Percentiles rank a stretch among this genome's conserved stretches.
Evolutionary conservation across 2,888 invertebrate species (phyloP).

Genomic region (Acanthococcus lagerstroemiae): DNA sequence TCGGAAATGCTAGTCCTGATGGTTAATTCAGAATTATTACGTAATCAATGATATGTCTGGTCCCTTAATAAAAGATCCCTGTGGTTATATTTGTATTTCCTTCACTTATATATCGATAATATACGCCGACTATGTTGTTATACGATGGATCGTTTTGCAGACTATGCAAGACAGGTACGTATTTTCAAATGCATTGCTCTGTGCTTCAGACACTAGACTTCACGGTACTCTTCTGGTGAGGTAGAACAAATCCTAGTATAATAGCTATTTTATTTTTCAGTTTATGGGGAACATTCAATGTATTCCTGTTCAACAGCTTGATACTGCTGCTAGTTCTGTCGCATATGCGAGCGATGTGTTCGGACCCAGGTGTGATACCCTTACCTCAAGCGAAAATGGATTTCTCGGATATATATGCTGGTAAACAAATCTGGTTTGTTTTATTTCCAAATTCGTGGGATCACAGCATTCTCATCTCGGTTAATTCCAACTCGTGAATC

Average conservation of each 20-base stretch:
- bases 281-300: slow-evolving; percentile 72
- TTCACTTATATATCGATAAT: slow-evolving; percentile 69
- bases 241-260: not conserved
- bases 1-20: no score
- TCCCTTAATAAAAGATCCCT: slow-evolving; percentile 52
- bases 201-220: not conserved
- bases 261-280: slow-evolving; percentile 44
- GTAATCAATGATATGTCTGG: slow-evolving; percentile 10
- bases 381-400: slow-evolving; percentile 60
- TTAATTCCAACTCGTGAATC: no score
- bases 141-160: slow-evolving; percentile 70
- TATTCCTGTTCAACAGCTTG: slow-evolving; percentile 65
- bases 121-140: slow-evolving; percentile 79
- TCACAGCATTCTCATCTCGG: no score
- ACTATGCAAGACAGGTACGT: slow-evolving; percentile 67
- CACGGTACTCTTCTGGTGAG: not conserved
- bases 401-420: slow-evolving; percentile 67
- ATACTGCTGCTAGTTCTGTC: slow-evolving; percentile 63
- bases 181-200: no score
- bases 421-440: no score
- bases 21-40: not conserved
- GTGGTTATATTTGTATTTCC: slow-evolving; percentile 70
- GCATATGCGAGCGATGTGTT: slow-evolving; percentile 73
- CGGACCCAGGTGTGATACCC: slow-evolving; percentile 84
- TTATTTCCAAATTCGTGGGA: no score